phyloP scores from a whole-genome alignment of 1,140 invertebrate genomes.

The Nasonia longicornis region DNA sequence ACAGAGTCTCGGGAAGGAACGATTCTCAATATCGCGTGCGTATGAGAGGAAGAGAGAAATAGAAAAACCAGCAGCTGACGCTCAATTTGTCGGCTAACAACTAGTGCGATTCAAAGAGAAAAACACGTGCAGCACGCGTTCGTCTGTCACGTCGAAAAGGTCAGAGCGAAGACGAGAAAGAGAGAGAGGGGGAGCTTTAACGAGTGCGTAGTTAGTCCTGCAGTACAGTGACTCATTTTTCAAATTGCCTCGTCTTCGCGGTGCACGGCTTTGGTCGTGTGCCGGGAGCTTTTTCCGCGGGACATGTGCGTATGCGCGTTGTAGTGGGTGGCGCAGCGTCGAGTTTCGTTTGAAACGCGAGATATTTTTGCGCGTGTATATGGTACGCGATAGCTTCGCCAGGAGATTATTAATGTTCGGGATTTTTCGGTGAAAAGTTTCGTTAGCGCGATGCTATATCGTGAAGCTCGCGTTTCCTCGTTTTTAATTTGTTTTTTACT shows the following conservation, averaged over 20 bases:
- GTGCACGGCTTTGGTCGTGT: background rate
- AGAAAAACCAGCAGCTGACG: background rate
- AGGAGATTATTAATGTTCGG: too few relatives aligned
- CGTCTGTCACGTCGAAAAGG: background rate
- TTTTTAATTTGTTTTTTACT: too few relatives aligned
- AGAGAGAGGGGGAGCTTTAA: background rate
- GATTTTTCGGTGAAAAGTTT: too few relatives aligned
- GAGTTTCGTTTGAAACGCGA: background rate
- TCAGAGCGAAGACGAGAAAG: background rate
- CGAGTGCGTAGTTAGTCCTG: background rate
- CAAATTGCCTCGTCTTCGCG: background rate
- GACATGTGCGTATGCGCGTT: too few relatives aligned
- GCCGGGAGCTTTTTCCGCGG: background rate
- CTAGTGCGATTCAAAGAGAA: conserved; percentile 6
- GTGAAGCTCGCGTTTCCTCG: too few relatives aligned
- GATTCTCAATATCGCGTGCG: conserved; percentile 11
- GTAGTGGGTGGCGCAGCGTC: too few relatives aligned
- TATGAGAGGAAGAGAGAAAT: background rate
- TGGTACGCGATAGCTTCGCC: background rate
- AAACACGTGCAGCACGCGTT: background rate
- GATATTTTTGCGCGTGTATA: background rate
- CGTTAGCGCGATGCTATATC: too few relatives aligned
- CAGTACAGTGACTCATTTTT: background rate
- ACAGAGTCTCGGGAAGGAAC: background rate
- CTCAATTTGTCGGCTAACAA: conserved; percentile 25